Evolutionary conservation across 1,140 invertebrate genomes (phyloP).

Genomic region (Harpegnathos saltator): DNA sequence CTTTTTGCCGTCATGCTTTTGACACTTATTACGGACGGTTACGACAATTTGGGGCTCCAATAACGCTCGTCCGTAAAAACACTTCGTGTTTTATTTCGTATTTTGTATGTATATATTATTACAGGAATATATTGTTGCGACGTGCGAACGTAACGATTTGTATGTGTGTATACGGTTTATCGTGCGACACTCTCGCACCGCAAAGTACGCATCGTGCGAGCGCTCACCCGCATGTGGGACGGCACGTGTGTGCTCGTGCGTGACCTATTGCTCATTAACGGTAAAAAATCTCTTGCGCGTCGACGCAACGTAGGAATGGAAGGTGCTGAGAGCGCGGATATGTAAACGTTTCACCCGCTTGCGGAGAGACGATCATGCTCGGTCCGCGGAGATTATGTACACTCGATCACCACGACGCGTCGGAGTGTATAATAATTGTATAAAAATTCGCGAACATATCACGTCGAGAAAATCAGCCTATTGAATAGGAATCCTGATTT

Average conservation of each 20-base stretch:
- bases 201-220: too few species aligned
- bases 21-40: neutral
- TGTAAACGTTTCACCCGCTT: constrained; percentile 20
- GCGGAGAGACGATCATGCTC: neutral
- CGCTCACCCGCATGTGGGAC: too few species aligned
- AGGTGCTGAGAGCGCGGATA: constrained; percentile 18
- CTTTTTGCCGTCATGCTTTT: too few species aligned
- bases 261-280: neutral
- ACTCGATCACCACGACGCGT: constrained; percentile 36
- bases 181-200: too few species aligned
- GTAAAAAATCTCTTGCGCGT: constrained; percentile 21
- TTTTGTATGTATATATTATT: constrained; percentile 27
- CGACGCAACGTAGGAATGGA: constrained; percentile 17
- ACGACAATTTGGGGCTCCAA: neutral
- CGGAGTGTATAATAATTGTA: constrained; percentile 35
- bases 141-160: constrained; percentile 9
- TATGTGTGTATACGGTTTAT: too few species aligned
- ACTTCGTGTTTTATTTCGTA: constrained; percentile 33
- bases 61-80: neutral
- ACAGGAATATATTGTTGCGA: constrained; percentile 42
- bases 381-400: constrained; percentile 37
- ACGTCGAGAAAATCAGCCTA: neutral
- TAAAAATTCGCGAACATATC: constrained; percentile 27
- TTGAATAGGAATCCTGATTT: constrained; percentile 17
- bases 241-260: neutral